Evolutionary conservation across 1,140 invertebrate genomes (phyloP), one percentile per base, ranked within the genome.

Genomic region (Aphis craccivora): DNA sequence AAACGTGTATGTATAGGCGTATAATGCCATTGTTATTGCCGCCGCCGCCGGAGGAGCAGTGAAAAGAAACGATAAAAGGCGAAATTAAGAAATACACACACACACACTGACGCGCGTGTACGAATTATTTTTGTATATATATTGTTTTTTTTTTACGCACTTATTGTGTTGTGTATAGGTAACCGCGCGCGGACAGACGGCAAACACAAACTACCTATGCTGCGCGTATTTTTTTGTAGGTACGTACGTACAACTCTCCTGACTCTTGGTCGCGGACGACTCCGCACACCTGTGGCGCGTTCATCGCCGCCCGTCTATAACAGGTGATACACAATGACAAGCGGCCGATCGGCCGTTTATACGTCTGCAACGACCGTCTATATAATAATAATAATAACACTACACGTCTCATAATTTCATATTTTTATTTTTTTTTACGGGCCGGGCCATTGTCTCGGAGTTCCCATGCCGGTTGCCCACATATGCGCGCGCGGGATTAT

Each of bases 321-420:
- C 89, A 90, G 89, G 89, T 90, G 89, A 90, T 90, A 90, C 89
- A 90, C 89, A 90, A 90, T 90, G 89, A 90, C 89, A 90, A 60
- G 53, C 53, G 89, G 89, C 43, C 89, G 53, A 43, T 60, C 53
- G 89, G 40, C 89, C 89, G 89, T 90, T 90, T 90, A 90, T 90
- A 67, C 88, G 53, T 88, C 87, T 51, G 60, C n/a, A 76, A 76
- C 60, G 35, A 88, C 43, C 40, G 84, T 48, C 25, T 48, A 48
- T n/a, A 48, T 48, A 48, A 76, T 76, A 76, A 76, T 76, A 67
- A 67, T 67, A 67, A 67, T 67, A 76, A 76, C 60, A 7, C 43
- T 86, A 86, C 84, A 43, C 84, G 84, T 84, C 37, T 84, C 83
- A 37, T 40, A 84, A 84, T 84, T 40, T 87, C 43, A 7, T 87